These are phyloP conservation scores for Drosophila ironensis DNA, from an alignment of 1,140 invertebrate species.

Conservation along the genomic window DNA sequence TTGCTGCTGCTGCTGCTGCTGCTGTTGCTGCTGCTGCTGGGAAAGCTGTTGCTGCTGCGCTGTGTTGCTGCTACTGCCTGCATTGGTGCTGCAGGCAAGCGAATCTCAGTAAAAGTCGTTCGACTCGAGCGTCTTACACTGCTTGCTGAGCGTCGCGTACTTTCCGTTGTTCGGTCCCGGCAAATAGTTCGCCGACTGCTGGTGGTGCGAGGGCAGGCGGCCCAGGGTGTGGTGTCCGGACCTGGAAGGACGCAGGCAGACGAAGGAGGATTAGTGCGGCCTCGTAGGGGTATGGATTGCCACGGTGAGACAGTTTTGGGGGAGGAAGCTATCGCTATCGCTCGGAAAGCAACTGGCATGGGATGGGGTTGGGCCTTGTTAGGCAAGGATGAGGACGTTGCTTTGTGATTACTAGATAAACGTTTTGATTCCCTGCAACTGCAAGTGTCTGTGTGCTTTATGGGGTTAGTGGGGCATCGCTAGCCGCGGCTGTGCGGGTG, in stretches of 20 bases:
- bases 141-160: slow-evolving; percentile 95
- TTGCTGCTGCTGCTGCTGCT: slow-evolving; percentile 40
- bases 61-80: slow-evolving; percentile 82
- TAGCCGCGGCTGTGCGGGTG: background rate
- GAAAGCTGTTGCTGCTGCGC: slow-evolving; percentile 65
- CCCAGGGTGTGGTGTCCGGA: slow-evolving; percentile 83
- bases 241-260: slow-evolving; percentile 26
- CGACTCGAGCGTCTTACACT: slow-evolving; percentile 96
- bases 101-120: slow-evolving; percentile 96
- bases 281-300: background rate
- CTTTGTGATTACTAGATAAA: no score
- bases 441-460: no score
- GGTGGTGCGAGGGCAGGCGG: slow-evolving; percentile 82
- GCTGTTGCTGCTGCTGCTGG: slow-evolving; percentile 54
- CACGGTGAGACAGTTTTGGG: no score
- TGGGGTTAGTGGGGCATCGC: no score
- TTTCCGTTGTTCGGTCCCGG: slow-evolving; percentile 87
- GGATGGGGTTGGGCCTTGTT: no score
- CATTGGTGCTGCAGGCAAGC: slow-evolving; percentile 84
- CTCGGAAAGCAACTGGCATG: no score
- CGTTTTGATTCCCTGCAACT: no score
- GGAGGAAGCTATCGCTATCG: no score
- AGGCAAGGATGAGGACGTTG: no score
- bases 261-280: background rate
- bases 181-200: slow-evolving; percentile 74